A percentile compares a stretch with the other conserved stretches of the same genome.
These are phyloP conservation scores for Menidia menidia DNA, from an alignment of 2,797 vertebrate genomes.

Conservation along the genomic window DNA sequence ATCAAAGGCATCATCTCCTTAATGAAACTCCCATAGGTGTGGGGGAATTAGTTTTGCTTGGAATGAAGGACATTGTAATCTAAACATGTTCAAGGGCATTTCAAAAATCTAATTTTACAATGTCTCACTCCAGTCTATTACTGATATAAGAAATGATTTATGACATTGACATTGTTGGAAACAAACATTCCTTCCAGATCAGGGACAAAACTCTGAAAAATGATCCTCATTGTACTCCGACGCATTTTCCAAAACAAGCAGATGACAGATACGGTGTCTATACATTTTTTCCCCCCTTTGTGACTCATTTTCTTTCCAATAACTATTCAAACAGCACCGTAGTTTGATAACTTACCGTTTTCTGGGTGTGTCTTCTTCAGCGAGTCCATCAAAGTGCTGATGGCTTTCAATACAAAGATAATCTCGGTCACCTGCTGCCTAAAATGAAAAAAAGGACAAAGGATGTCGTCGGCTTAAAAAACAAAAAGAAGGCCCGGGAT, in stretches of 20 bases:
- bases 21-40: conserved; percentile 48
- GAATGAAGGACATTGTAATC: conserved; percentile 26
- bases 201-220: conserved; percentile 48
- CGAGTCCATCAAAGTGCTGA: conserved; percentile 99
- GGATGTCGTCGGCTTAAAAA: conserved; percentile 9
- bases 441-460: conserved; percentile 45
- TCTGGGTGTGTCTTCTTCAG: conserved; percentile 99
- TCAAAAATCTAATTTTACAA: conserved; percentile 54
- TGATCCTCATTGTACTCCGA: conserved; percentile 23
- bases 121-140: conserved; percentile 19
- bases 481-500: not conserved
- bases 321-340: conserved; percentile 21
- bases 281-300: not conserved
- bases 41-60: conserved; percentile 52
- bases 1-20: conserved; percentile 61
- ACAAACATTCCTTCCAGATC: conserved; percentile 49
- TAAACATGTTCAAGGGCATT: conserved; percentile 64
- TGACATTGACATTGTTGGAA: conserved; percentile 60
- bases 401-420: conserved; percentile 98
- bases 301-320: conserved; percentile 1
- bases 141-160: conserved; percentile 7
- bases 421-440: conserved; percentile 99
- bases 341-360: conserved; percentile 88
- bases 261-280: too few relatives aligned
- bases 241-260: too few relatives aligned